These are phyloP conservation scores for Ophioninae sp. DNA, from an alignment of 2,888 invertebrate genomes.

Conservation along the genomic window DNA sequence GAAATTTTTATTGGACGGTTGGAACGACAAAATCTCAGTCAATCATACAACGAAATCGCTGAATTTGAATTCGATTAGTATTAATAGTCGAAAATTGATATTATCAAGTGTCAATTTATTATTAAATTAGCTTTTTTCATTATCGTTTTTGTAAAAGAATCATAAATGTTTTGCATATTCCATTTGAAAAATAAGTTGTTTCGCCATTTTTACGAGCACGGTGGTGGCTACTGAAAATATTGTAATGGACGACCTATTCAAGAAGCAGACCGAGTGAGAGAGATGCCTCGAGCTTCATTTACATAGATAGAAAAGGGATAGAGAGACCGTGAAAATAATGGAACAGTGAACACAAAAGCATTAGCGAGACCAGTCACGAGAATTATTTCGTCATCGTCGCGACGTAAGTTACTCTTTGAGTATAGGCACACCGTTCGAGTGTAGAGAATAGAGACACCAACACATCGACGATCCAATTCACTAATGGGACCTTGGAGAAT, in stretches of 20 bases:
- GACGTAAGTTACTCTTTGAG: conserved; percentile 32
- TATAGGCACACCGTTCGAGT: background rate
- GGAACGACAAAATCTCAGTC: too few relatives aligned
- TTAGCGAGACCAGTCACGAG: conserved; percentile 35
- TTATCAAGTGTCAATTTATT: too few relatives aligned
- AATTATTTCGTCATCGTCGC: conserved; percentile 49
- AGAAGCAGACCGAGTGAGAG: background rate
- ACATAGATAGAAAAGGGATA: background rate
- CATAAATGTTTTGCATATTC: background rate
- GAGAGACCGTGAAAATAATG: conserved; percentile 29
- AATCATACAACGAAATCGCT: too few relatives aligned
- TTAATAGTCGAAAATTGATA: too few relatives aligned
- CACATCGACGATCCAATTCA: conserved; percentile 36
- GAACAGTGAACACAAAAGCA: conserved; percentile 13
- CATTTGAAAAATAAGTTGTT: conserved; percentile 27
- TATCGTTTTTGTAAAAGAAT: too few relatives aligned
- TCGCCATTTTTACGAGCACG: conserved; percentile 16
- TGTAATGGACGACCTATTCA: conserved; percentile 4
- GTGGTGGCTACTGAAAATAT: conserved; percentile 12
- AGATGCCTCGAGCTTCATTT: background rate
- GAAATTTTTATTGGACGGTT: too few relatives aligned
- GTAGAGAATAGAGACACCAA: background rate
- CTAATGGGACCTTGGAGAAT: conserved; percentile 44
- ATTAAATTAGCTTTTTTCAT: too few relatives aligned
- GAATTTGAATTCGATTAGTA: too few relatives aligned